phyloP scores from a whole-genome alignment of 2,888 invertebrate species.

The Pristionchus maxplancki region DNA sequence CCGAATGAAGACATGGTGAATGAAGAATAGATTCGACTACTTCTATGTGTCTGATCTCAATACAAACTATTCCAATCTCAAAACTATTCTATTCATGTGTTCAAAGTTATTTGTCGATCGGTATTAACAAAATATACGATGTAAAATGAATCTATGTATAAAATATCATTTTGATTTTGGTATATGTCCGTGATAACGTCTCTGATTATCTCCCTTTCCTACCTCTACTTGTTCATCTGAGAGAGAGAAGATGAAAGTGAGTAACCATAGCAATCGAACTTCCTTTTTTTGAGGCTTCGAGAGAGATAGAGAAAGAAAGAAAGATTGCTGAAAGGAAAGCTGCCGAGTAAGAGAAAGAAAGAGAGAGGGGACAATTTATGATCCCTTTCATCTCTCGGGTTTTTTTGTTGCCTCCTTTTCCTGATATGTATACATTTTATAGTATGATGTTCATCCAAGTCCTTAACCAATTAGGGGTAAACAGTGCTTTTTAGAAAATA shows the following conservation, averaged over 20 bases:
- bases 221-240: no score
- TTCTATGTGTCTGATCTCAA: neutral
- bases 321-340: no score
- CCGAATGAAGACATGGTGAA: neutral
- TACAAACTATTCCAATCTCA: neutral
- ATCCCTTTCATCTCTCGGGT: no score
- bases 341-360: no score
- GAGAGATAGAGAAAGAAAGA: neutral
- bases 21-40: neutral
- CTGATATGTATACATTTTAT: neutral
- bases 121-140: no score
- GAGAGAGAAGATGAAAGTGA: neutral
- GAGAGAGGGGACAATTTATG: neutral
- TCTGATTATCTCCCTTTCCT: no score
- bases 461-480: no score
- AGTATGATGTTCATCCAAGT: no score
- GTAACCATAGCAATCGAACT: conserved; percentile 18
- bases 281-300: neutral
- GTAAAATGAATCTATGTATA: neutral
- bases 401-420: neutral
- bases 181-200: no score
- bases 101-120: no score
- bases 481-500: neutral
- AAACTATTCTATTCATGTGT: no score
- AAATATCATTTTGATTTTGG: neutral